A percentile compares a stretch with the other conserved stretches of the same genome.
These are phyloP conservation scores for Drosophila elegans DNA, from an alignment of 1,140 invertebrate species.

Conservation along the genomic window DNA sequence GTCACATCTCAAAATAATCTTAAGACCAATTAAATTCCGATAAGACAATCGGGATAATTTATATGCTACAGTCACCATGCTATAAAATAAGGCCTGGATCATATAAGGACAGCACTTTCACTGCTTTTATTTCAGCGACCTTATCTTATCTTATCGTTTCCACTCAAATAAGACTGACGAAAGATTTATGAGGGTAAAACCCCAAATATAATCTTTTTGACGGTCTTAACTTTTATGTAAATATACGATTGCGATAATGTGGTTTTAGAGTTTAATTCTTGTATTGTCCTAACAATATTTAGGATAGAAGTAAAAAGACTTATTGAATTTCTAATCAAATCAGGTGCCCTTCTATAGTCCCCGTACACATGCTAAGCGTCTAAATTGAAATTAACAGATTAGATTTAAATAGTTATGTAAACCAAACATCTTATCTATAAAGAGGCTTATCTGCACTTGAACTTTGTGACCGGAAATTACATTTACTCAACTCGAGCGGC, in stretches of 20 bases:
- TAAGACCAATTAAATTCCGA: neutral
- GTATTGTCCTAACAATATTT: neutral
- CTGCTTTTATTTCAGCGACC: constrained; percentile 16
- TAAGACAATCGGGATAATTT: constrained; percentile 44
- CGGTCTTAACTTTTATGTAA: constrained; percentile 3
- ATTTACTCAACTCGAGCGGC: constrained; percentile 5
- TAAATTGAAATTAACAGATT: neutral
- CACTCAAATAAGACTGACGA: neutral
- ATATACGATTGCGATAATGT: neutral
- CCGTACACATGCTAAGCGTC: neutral
- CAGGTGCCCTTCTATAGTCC: neutral
- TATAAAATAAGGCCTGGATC: constrained; percentile 9
- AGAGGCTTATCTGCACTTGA: constrained; percentile 3
- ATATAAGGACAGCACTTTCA: constrained; percentile 34
- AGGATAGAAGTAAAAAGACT: neutral
- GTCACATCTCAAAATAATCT: neutral
- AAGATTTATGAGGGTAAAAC: constrained; percentile 18
- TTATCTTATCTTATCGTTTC: constrained; percentile 24
- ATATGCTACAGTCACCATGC: constrained; percentile 9
- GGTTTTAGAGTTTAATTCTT: neutral
- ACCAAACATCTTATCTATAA: constrained; percentile 1
- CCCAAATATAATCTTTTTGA: constrained; percentile 8
- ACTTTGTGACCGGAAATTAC: constrained; percentile 25
- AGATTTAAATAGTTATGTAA: neutral
- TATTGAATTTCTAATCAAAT: neutral